Conservation (phyloP, 1,140 invertebrate genomes). For the Steinernema khuongi region DNA sequence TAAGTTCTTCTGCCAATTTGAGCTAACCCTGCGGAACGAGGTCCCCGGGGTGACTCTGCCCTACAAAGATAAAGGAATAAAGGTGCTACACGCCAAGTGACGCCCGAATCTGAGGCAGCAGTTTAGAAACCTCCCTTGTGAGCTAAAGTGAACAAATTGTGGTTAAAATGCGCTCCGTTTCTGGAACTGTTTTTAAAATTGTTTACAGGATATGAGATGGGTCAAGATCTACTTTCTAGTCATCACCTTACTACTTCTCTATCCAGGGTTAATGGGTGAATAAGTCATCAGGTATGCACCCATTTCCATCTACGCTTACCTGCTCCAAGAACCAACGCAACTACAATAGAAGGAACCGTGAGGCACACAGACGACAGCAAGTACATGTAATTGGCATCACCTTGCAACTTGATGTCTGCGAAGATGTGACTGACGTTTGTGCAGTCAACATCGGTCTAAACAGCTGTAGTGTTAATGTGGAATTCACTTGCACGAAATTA, state of each 20-base stretch:
- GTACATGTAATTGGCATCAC: slow-evolving; percentile 13
- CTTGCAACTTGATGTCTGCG: slow-evolving; percentile 16
- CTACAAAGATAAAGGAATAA: slow-evolving; percentile 60
- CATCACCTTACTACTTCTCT: too few species aligned
- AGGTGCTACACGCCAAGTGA: too few species aligned
- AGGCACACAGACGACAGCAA: slow-evolving; percentile 5
- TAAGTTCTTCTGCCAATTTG: slow-evolving; percentile 56
- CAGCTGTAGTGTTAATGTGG: not conserved
- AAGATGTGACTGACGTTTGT: slow-evolving; percentile 1
- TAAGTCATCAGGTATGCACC: too few species aligned
- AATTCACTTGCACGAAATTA: too few species aligned
- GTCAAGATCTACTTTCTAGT: too few species aligned
- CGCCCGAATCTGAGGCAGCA: too few species aligned
- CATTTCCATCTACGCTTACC: not conserved
- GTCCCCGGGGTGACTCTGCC: slow-evolving; percentile 48
- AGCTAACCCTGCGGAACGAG: slow-evolving; percentile 51
- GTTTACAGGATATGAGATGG: too few species aligned
- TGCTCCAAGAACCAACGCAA: not conserved
- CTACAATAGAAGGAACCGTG: slow-evolving; percentile 1
- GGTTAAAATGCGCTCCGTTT: too few species aligned
- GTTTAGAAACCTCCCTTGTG: too few species aligned
- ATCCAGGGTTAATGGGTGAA: too few species aligned
- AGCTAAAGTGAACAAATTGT: too few species aligned
- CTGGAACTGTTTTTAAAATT: too few species aligned
- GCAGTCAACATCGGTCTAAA: slow-evolving; percentile 1